phyloP scores from a whole-genome alignment of 2,797 vertebrate genomes.

The Hozukius guyotensis region DNA sequence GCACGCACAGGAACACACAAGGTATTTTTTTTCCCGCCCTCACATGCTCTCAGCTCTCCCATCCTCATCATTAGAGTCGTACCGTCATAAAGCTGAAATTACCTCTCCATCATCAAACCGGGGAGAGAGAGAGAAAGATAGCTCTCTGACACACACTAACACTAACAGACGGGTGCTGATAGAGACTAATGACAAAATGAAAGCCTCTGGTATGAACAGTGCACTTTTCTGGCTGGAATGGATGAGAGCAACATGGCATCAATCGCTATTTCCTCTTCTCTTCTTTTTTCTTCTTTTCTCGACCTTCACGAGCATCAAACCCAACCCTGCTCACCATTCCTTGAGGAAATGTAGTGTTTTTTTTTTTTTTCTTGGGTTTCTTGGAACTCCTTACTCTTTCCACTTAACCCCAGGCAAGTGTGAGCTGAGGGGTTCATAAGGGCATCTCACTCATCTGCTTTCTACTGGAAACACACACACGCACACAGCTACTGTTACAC shows the following conservation, averaged over 20 bases:
- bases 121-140: slow-evolving; percentile 57
- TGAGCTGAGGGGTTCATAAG: slow-evolving; percentile 22
- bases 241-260: slow-evolving; percentile 43
- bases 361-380: neutral
- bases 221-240: slow-evolving; percentile 54
- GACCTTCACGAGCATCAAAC: slow-evolving; percentile 21
- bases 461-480: neutral
- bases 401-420: slow-evolving; percentile 36
- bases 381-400: slow-evolving; percentile 21
- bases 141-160: slow-evolving; percentile 69
- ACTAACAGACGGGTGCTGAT: slow-evolving; percentile 73
- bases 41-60: slow-evolving; percentile 45
- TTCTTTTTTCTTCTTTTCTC: neutral
- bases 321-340: neutral
- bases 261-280: slow-evolving; percentile 11
- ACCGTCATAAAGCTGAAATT: slow-evolving; percentile 72
- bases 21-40: slow-evolving; percentile 34
- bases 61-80: slow-evolving; percentile 64
- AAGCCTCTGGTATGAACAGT: slow-evolving; percentile 62
- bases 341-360: slow-evolving; percentile 6
- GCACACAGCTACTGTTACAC: slow-evolving; percentile 3
- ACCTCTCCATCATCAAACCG: slow-evolving; percentile 73
- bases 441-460: slow-evolving; percentile 29
- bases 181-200: slow-evolving; percentile 78
- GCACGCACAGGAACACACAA: neutral